Evolutionary conservation across 2,797 vertebrate genomes (phyloP), one percentile per base, ranked within the genome.

Genomic region (Neostethus bicornis): DNA sequence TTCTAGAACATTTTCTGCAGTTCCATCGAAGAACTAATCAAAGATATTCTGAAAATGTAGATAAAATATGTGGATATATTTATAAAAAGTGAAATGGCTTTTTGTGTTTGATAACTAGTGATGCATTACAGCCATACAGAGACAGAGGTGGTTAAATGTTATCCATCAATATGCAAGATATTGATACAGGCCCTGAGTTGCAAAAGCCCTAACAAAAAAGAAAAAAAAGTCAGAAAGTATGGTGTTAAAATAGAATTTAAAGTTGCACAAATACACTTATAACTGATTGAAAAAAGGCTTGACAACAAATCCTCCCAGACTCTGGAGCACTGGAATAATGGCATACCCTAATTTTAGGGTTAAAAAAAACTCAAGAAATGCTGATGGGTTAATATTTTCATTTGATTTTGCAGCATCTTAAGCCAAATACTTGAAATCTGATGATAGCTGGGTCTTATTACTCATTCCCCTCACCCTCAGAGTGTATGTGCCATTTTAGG

Each of bases 401-500:
- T 59, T 74, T 59, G 68, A 65, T 75, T 54, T 59, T 75, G 70
- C 38, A 66, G 68, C 79, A 81, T 76, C 63, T 79, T 62, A 43
- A 70, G 66, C 57, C 51, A 79, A 70, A 14, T 24, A 44, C 49
- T 68, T 71, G 66, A 79, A 77, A 73, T 79, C 70, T 79, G 76
- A 45, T 17, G 50, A 78, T 84, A 86, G 82, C 79, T 64, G 70
- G 52, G n/a, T 3, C 66, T 70, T 73, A 17, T 79, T 79, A 83
- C 77, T 0, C 19, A 14, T 70, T 60, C 46, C 39, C 19, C 37
- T 65, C 71, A 55, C 50, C 66, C 56, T 38, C 47, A 43, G 11
- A 60, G 66, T 62, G n/a, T 35, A 70, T 50, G 58, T 37, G 26
- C 55, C 8, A 23, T 66, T 64, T 68, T 23, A 63, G 71, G 73